Base-by-base conservation (phyloP, 2,797 vertebrate species). In the Gila robusta region DNA sequence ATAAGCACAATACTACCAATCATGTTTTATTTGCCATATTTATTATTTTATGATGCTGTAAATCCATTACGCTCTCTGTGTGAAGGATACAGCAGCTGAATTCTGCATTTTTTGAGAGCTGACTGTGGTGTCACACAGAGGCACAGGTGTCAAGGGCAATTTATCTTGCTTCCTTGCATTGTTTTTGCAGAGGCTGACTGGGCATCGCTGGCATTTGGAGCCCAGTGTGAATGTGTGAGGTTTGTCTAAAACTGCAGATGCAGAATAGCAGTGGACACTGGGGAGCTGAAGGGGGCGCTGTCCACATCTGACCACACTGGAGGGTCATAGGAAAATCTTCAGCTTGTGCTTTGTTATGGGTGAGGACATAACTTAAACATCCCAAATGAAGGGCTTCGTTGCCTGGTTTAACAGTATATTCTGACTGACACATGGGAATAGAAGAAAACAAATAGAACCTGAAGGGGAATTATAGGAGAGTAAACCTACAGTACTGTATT, bases 91-190 rank as follows among this genome's bases (percentile, higher is more conserved):
- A 84, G 62, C 16, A 54, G 83, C 83, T 84, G 72, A 66, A 84
- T 82, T 79, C 32, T 88, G 82, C 39, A 16, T 49, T 67, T 77
- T 78, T 16, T 76, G 74, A 80, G 79, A 88, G 86, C 74, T 74
- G 86, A 39, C 54, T 49, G 47, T 47, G 69, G 81, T 79, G 56
- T 72, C 66, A 82, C 83, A 37, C 66, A 28, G 82, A 88, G 85
- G 71, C 86, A 69, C 59, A 35, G 44, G 35, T 90, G 85, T 88
- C 85, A 90, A 82, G 86, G 80, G 82, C 83, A 84, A 79, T 87
- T 87, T 83, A 83, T 84, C 56, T 62, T 67, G 77, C 52, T 86
- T 82, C 67, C 81, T 64, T 77, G 47, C 74, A 44, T 85, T 88
- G 83, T 85, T 64, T 70, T 70, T 66, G 69, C 47, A 54, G 87